Base-by-base conservation (phyloP, 1,140 invertebrate species). In the Hormaphis cornu region DNA sequence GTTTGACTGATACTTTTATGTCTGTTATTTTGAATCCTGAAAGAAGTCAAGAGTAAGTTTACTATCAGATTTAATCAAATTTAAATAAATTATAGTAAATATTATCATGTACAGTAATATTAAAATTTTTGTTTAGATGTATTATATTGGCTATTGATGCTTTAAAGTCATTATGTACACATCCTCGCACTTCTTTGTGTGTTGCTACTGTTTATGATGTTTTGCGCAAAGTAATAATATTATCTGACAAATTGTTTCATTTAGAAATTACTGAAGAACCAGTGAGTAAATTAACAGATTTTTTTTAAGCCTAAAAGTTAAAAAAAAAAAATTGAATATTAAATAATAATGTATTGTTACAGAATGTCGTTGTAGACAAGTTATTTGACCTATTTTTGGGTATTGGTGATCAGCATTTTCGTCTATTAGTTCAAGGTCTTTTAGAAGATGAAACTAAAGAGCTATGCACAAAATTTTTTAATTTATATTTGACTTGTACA, bases 401-500 rank as follows among this genome's bases (percentile, higher is more conserved):
- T 1, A 76, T 86, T 26, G 85, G 82, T 7, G 88, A 89, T 76
- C 81, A 81, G 22, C 86, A 89, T 74, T 83, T 85, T 0, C 81
- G 82, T 22, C 74, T 87, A 1, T 76, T 89, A 16, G 76, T 88
- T 1, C 78, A 83, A 48, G 80, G 79, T 50, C 76, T 84, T 6
- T 75, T 76, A 18, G 75, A 76, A 16, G 77, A 79, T 53, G 75
- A 79, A 59, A 74, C 76, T 6, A 77, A 79, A 40, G 76, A 79
- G 16, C 73, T 76, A 1, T 72, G 77, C 30, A 76, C 81, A 7
- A 76, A 79, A 70, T 75, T 83, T 40, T 79, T 84, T 6, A 76
- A 79, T 69, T 80, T 79, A 52, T 80, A 83, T 66, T 76, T 95
- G 33, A 81, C 85, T 56, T 93, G 90, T 75, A 88, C 89, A 16